Evolutionary conservation across 2,888 invertebrate species (phyloP), one percentile per base, ranked within the genome.

Genomic region (Drosophila antonietae): DNA sequence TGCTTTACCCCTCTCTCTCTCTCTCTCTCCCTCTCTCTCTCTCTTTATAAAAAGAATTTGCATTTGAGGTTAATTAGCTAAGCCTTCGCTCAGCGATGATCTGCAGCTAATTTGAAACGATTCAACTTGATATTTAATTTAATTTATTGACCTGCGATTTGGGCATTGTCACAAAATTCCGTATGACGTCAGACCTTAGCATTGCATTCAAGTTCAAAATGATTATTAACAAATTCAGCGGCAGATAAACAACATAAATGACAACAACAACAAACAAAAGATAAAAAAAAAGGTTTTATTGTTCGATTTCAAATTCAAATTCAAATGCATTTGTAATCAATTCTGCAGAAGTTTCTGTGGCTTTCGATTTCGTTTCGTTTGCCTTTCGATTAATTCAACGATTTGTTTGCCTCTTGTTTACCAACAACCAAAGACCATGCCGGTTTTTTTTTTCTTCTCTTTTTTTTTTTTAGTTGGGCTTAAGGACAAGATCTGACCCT

Each of bases 401-500:
- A 52, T 61, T 43, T 58, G 52, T 33, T 33, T 37, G 52, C 52
- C 20, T 33, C 41, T 75, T 75, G 74, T 75, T 57, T 67, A 63
- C 63, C 62, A 60, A 61, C 56, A 43, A 20, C 46, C 55, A 49
- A 64, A 65, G 61, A 75, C 57, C 61, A 56, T 66, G 83, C 76
- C 80, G 80, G 66, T 82, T 83, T 70, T 75, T 49, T 31, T n/a
- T 10, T 31, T 9, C 7, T n/a, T 3, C 14, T 28, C 9, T 8
- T 10, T n/a, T n/a, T 49, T 6, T 5, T 28, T 31, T 49, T 49
- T 49, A 33, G 18, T 81, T 64, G 67, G 64, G 66, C 83, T 80
- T 84, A 87, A 84, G 89, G 84, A 88, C 87, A 84, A 84, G 70
- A 71, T 87, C 53, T 81, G 82, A 87, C 89, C 88, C 74, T 89